Conservation (phyloP, 2,888 invertebrate genomes). For the Dolichopus griseipennis region DNA sequence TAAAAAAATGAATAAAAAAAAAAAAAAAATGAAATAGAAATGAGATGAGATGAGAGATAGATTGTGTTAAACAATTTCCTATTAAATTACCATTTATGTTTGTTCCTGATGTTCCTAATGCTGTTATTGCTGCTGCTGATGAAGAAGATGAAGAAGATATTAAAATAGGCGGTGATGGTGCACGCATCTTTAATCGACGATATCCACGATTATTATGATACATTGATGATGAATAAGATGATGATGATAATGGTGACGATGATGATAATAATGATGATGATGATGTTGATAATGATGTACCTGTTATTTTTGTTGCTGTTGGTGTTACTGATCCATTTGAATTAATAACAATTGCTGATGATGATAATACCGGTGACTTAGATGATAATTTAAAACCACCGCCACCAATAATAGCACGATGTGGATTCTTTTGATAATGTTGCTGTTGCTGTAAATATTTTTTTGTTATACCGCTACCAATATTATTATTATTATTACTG, state of each 20-base stretch:
- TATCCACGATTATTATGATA: constrained; percentile 29
- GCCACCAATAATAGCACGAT: not conserved
- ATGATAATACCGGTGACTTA: not conserved
- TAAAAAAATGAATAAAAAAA: not conserved
- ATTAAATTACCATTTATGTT: constrained; percentile 21
- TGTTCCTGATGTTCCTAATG: constrained; percentile 16
- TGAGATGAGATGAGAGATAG: not conserved
- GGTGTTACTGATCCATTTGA: constrained; percentile 20
- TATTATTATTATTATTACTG: constrained; percentile 1
- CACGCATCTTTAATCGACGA: constrained; percentile 35
- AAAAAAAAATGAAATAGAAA: not conserved
- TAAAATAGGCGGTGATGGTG: constrained; percentile 30
- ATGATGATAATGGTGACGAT: constrained; percentile 32
- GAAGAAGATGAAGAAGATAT: constrained; percentile 22
- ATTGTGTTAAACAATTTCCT: not conserved
- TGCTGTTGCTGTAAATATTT: constrained; percentile 18
- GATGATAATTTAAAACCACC: not conserved
- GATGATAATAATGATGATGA: constrained; percentile 29
- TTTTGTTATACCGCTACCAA: constrained; percentile 5
- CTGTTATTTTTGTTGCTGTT: constrained; percentile 33
- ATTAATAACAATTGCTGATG: constrained; percentile 8
- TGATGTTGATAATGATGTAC: constrained; percentile 20
- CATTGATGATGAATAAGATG: constrained; percentile 32
- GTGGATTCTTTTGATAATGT: constrained; percentile 20
- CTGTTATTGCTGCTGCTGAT: constrained; percentile 17